These are phyloP conservation scores for Cynopterus brachyotis DNA, from an alignment of 2,113 vertebrate genomes.

Conservation along the genomic window DNA sequence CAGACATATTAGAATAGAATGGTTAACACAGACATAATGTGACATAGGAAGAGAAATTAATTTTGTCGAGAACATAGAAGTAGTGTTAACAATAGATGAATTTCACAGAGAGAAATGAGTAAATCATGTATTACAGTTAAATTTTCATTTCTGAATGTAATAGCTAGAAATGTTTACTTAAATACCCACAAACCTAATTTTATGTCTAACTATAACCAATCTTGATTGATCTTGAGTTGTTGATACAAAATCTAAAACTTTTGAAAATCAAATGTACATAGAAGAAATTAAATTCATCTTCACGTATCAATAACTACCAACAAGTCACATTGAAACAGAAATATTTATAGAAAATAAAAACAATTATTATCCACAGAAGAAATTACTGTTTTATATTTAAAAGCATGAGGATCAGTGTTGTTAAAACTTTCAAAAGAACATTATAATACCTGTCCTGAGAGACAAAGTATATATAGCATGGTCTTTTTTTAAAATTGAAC, in stretches of 20 bases:
- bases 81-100: neutral
- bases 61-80: neutral
- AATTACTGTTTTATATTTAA: neutral
- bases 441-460: neutral
- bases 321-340: neutral
- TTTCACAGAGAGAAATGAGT: slow-evolving; percentile 19
- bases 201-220: neutral
- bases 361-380: neutral
- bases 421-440: neutral
- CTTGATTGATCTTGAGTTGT: neutral
- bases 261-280: neutral
- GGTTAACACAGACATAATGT: neutral
- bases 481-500: no score
- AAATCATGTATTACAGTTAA: neutral
- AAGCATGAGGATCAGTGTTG: neutral
- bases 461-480: neutral
- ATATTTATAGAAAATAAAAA: neutral
- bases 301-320: neutral
- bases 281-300: neutral
- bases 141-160: slow-evolving; percentile 10
- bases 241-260: neutral
- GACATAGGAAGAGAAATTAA: neutral
- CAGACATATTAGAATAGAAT: neutral
- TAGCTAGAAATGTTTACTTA: neutral
- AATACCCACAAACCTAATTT: neutral